Percentiles rank a stretch among this genome's conserved stretches.
phyloP scores from a whole-genome alignment of 23 tunicate species.

The Styela clava region DNA sequence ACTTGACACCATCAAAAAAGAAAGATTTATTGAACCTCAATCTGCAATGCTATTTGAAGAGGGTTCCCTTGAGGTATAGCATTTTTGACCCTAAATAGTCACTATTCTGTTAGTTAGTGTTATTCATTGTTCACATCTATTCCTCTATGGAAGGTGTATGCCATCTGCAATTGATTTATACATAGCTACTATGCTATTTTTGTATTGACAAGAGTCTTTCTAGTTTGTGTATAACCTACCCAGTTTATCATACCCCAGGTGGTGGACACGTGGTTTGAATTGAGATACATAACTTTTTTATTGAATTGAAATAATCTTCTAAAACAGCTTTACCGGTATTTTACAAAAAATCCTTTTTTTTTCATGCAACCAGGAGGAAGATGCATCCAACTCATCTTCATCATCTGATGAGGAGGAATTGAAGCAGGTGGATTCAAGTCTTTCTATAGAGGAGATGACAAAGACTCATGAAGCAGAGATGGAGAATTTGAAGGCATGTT shows the following conservation, averaged over 20 bases:
- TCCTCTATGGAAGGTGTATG: no score
- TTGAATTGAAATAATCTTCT: neutral
- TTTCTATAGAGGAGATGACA: constrained; percentile 35
- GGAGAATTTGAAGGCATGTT: constrained; percentile 68
- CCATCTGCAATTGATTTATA: no score
- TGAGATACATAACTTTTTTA: neutral
- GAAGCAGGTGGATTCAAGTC: neutral
- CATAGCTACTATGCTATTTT: no score
- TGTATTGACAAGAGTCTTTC: no score
- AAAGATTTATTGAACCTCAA: constrained; percentile 6
- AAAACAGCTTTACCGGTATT: no score
- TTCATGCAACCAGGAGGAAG: neutral
- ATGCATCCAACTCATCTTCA: neutral
- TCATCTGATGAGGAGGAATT: neutral
- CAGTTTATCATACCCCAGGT: no score
- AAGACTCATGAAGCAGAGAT: constrained; percentile 54
- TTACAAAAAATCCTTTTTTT: no score
- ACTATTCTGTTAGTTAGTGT: no score
- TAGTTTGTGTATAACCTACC: no score
- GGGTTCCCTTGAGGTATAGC: neutral
- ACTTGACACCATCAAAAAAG: constrained; percentile 6
- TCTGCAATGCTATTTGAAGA: constrained; percentile 12
- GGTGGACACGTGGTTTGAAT: no score
- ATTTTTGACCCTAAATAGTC: no score
- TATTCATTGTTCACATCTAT: no score